Evolutionary conservation across 2,888 invertebrate genomes (phyloP), one percentile per base, ranked within the genome.

Genomic region (Sycophila texana): DNA sequence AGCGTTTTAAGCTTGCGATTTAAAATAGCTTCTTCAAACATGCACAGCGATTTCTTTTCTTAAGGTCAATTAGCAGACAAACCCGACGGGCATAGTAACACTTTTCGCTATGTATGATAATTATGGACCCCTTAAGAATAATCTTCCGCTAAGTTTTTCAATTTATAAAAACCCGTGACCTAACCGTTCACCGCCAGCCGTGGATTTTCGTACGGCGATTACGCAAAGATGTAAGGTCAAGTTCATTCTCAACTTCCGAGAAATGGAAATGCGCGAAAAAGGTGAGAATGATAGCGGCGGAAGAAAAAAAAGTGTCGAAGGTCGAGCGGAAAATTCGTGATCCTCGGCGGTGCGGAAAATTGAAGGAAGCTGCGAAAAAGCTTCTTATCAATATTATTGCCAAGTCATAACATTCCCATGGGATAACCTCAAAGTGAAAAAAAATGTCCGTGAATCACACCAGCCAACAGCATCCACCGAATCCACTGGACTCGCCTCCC

Each of bases 151-250:
- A 57, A 47, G 51, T 58, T 72, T 77, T 72, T 65, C 71, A 77
- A 10, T 39, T 39, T 1, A 39, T 10, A 39, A 39, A 39, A 39
- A 39, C 7, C 39, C 39, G 10, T 39, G 39, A 39, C 10, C 7
- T 39, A 39, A 39, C 10, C 7, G 1, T 7, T 10, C 39, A 10
- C 39, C 39, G 39, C 10, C 39, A 10, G 10, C 10, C 39, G 39
- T 10, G 39, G 10, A 65, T 72, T 58, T 65, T 66, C 72, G 65
- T 66, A 71, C 72, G 66, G 66, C 77, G 67, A 12, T 18, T 66
- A 39, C 4, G n/a, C 16, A 60, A 20, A 61, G 63, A 10, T 20
- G n/a, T n/a, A 20, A 51, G 20, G 61, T 68, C 75, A 61, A 68
- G 53, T 53, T 67, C 49, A 26, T 18, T 18, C 49, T 22, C 4